Evolutionary conservation across 2,888 invertebrate species (phyloP), one percentile per base, ranked within the genome.

Genomic region (Unio delphinus): DNA sequence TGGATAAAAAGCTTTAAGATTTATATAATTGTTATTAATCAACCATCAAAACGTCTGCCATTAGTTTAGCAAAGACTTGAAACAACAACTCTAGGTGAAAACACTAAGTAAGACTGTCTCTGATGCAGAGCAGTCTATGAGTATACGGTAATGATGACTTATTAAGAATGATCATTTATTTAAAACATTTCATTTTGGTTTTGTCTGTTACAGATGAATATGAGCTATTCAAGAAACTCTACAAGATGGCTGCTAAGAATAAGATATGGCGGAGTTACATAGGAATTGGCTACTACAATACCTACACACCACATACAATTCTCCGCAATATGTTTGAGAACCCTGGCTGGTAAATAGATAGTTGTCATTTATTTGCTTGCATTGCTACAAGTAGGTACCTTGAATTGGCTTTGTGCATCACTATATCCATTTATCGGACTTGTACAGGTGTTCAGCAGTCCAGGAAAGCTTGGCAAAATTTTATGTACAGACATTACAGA

Each of bases 211-310:
- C 90, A 96, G 98, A 95, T 88, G 99, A 99, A 91, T 94, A 95
- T 87, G 95, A 97, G 84, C 91, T 99, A 68, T 94, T 98, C 75
- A 81, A 83, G 54, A 78, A 84, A 60, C 76, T 89, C 17, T 69
- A 77, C 59, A 74, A 80, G 20, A 82, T 90, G 66, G 86, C 87
- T 3, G 66, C 95, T 80, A 93, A 94, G 87, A 99, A 99, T 91
- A 93, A 97, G 90, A 93, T 97, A 20, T 98, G 97, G 97, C 92
- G 97, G 68, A 95, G 96, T 1, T 99, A 96, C 89, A 98, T 99
- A 69, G 99, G 99, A 6, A 97, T 99, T 96, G 99, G 99, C 0
- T 99, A 99, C 90, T 95, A 99, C 91, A 98, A 98, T 89, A 99
- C 98, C 86, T 95, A 95, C 87, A 96, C 97, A 1, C 99, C 99